These are phyloP conservation scores for Pristionchus exspectatus DNA, from an alignment of 2,888 invertebrate genomes.

Conservation along the genomic window DNA sequence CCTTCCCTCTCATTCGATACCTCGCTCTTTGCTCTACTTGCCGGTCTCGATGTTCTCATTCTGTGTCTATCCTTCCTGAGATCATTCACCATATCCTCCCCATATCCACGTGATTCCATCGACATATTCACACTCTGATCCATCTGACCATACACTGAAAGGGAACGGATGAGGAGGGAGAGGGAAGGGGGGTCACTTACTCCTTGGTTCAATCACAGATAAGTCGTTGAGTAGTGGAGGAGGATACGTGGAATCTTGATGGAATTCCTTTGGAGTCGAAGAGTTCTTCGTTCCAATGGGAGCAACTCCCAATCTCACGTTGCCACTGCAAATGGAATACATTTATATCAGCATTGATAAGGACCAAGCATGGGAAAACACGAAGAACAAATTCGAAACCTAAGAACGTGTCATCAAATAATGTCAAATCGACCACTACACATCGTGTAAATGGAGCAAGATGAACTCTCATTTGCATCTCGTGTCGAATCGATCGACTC, in stretches of 20 bases:
- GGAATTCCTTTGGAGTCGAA: conserved; percentile 46
- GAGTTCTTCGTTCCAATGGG: neutral
- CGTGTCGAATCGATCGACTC: neutral
- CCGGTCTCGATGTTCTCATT: conserved; percentile 32
- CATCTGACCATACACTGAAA: conserved; percentile 35
- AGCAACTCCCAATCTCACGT: neutral
- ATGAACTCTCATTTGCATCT: conserved; percentile 15
- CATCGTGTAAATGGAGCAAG: neutral
- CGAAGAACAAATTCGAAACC: neutral
- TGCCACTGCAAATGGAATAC: neutral
- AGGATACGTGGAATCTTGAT: conserved; percentile 43
- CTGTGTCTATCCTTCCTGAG: conserved; percentile 51
- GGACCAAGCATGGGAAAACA: neutral
- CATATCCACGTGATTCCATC: conserved; percentile 51
- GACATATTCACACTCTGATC: conserved; percentile 48
- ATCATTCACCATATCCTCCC: conserved; percentile 48
- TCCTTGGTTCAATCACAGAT: conserved; percentile 42
- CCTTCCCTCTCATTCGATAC: neutral
- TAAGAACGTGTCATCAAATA: neutral
- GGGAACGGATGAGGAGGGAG: neutral
- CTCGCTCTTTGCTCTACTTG: conserved; percentile 41
- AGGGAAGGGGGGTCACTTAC: neutral
- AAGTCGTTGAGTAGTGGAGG: conserved; percentile 43
- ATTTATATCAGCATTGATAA: neutral
- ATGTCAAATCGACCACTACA: neutral